Conservation (phyloP, 2,888 invertebrate genomes). For the Drosophila recens region DNA sequence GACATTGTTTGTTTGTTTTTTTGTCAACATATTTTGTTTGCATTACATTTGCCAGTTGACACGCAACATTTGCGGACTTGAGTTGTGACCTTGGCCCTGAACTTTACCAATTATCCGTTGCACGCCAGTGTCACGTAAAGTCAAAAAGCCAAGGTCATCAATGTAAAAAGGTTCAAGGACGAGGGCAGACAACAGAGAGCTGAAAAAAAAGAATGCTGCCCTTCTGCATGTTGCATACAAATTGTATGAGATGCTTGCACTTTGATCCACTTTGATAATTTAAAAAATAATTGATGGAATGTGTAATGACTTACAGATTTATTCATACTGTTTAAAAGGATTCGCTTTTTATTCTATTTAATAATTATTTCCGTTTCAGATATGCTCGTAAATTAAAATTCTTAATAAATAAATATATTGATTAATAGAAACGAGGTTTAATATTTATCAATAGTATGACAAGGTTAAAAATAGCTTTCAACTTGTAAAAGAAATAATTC, state of each 20-base stretch:
- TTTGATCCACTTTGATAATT: no score
- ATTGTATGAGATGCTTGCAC: neutral
- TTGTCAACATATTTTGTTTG: conserved; percentile 29
- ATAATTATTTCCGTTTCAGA: no score
- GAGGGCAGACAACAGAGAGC: neutral
- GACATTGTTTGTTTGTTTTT: neutral
- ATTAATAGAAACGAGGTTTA: no score
- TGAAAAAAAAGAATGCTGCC: conserved; percentile 1
- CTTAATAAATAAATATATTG: no score
- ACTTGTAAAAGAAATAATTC: no score
- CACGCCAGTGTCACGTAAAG: conserved; percentile 28
- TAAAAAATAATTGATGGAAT: neutral
- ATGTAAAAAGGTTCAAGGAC: conserved; percentile 48
- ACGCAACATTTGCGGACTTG: conserved; percentile 49
- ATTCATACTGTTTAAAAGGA: no score
- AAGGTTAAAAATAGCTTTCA: no score
- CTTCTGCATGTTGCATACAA: neutral
- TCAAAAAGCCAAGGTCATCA: conserved; percentile 25
- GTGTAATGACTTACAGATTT: no score
- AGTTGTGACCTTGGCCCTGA: conserved; percentile 53
- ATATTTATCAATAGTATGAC: no score
- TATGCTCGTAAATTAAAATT: no score
- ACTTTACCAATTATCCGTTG: conserved; percentile 53
- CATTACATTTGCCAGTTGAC: conserved; percentile 24
- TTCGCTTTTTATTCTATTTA: no score